Conservation (phyloP, 1,140 invertebrate genomes). For the Alviniconcha marisindica region DNA sequence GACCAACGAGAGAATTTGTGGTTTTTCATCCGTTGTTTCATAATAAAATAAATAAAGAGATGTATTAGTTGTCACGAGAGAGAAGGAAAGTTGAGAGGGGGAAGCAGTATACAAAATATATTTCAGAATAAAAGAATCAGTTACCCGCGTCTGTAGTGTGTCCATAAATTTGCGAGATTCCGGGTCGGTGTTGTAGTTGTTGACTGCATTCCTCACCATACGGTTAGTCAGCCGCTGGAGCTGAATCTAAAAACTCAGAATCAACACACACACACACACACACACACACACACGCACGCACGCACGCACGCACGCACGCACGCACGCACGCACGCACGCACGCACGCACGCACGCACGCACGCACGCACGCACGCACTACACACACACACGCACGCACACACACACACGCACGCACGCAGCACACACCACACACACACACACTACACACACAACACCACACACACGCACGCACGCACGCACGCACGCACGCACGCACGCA, state of each 20-base stretch:
- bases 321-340: neutral
- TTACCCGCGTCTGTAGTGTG: slow-evolving; percentile 35
- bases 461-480: neutral
- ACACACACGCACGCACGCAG: neutral
- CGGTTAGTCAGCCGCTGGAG: slow-evolving; percentile 29
- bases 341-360: neutral
- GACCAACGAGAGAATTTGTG: no score
- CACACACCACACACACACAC: neutral
- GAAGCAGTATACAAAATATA: no score
- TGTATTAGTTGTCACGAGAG: no score
- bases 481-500: slow-evolving; percentile 3
- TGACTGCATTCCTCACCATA: slow-evolving; percentile 24
- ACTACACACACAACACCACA: neutral
- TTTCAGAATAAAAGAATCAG: neutral
- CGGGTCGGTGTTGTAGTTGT: slow-evolving; percentile 27
- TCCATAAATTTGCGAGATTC: slow-evolving; percentile 36
- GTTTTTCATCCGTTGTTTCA: no score
- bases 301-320: slow-evolving; percentile 9
- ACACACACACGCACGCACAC: no score
- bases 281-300: neutral
- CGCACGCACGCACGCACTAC: neutral
- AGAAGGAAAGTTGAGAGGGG: no score
- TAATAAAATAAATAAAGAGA: no score
- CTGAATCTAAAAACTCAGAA: neutral
- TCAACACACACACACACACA: neutral